phyloP scores from a whole-genome alignment of 2,888 invertebrate species.

The Byasa hedistus region DNA sequence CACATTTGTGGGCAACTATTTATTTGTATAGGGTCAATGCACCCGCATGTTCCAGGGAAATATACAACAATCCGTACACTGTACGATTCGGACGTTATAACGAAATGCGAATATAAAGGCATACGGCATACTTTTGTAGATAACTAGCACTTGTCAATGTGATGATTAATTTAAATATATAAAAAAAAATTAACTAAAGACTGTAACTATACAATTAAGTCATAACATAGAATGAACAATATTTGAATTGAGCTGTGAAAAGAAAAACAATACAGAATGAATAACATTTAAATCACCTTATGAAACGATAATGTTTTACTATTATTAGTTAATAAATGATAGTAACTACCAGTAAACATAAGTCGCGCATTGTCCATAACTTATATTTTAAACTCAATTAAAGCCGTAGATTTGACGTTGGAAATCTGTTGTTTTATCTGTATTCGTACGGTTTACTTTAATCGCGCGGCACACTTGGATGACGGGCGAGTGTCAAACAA shows the following conservation, averaged over 20 bases:
- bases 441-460: background rate
- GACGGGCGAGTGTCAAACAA: background rate
- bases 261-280: no score
- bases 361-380: no score
- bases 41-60: constrained; percentile 51
- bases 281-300: no score
- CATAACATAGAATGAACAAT: no score
- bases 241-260: no score
- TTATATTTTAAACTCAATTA: no score
- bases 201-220: no score
- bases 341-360: no score
- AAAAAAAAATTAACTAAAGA: background rate
- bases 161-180: background rate
- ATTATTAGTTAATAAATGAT: no score
- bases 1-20: constrained; percentile 50
- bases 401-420: background rate
- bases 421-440: background rate
- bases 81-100: constrained; percentile 42
- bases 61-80: constrained; percentile 36
- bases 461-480: background rate
- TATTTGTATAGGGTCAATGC: constrained; percentile 64
- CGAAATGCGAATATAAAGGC: constrained; percentile 34
- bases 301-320: no score
- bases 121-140: background rate
- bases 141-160: background rate